phyloP scores from a whole-genome alignment of 2,888 invertebrate genomes.

The Bruchidius siliquastri region DNA sequence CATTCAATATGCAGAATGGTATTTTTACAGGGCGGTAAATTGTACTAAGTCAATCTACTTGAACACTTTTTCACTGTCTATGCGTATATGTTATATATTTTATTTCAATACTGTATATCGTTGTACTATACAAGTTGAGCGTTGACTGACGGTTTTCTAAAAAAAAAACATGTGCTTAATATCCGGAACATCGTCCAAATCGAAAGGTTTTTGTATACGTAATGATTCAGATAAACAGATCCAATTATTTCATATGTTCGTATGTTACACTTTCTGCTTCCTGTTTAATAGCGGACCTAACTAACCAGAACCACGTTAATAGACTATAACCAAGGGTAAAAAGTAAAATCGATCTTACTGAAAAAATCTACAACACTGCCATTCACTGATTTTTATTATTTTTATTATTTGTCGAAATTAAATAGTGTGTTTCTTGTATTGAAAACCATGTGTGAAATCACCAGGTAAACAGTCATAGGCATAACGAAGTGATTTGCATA shows the following conservation, averaged over 20 bases:
- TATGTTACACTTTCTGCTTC: not conserved
- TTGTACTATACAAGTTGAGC: too few species aligned
- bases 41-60: too few species aligned
- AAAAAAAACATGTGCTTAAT: too few species aligned
- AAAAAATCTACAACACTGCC: not conserved
- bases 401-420: not conserved
- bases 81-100: too few species aligned
- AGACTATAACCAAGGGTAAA: not conserved
- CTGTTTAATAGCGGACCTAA: not conserved
- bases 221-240: not conserved
- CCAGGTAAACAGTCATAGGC: not conserved
- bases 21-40: too few species aligned
- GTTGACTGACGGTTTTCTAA: too few species aligned
- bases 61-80: too few species aligned
- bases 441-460: not conserved
- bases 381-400: not conserved
- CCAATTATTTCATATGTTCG: not conserved
- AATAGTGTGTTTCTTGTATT: not conserved
- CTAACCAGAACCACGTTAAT: not conserved
- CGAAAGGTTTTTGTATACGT: not conserved
- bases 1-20: too few species aligned
- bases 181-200: not conserved
- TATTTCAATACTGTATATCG: too few species aligned
- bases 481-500: not conserved
- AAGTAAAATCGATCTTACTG: not conserved